Percentiles rank a stretch among this genome's conserved stretches.
Evolutionary conservation across 2,888 invertebrate species (phyloP).

Genomic region (Cybosia mesomella): DNA sequence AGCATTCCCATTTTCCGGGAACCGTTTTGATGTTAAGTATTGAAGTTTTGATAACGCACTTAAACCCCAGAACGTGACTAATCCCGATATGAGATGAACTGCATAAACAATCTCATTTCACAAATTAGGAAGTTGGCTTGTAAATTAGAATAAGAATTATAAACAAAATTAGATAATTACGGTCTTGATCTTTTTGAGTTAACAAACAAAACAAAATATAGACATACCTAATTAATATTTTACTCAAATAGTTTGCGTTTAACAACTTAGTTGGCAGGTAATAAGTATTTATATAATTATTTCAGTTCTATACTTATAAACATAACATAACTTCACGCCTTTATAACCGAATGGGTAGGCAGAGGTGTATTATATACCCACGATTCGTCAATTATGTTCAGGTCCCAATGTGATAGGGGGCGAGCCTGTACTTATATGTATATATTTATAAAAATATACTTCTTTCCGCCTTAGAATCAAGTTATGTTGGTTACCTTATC

Average conservation of each 20-base stretch:
- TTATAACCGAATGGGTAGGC: too few species aligned
- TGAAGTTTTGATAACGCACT: conserved; percentile 75
- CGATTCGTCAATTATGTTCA: too few species aligned
- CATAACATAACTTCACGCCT: too few species aligned
- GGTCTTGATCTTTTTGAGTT: conserved; percentile 3
- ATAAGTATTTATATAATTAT: background rate
- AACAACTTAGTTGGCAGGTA: background rate
- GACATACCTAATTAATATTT: background rate
- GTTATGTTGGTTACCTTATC: too few species aligned
- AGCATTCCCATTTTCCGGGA: conserved; percentile 57
- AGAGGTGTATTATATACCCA: too few species aligned
- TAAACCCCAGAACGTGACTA: conserved; percentile 63
- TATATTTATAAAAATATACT: too few species aligned
- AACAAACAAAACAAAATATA: background rate
- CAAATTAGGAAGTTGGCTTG: conserved; percentile 57
- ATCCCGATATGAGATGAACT: conserved; percentile 66
- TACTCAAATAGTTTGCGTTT: background rate
- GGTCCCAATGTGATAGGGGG: too few species aligned
- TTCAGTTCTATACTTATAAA: too few species aligned
- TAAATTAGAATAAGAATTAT: conserved; percentile 44
- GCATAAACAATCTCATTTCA: conserved; percentile 72
- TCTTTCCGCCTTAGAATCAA: too few species aligned
- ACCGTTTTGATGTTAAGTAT: conserved; percentile 65
- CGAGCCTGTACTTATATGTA: too few species aligned
- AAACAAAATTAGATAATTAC: conserved; percentile 36